phyloP scores from a whole-genome alignment of 2,888 invertebrate species.

The Drosophila falleni region DNA sequence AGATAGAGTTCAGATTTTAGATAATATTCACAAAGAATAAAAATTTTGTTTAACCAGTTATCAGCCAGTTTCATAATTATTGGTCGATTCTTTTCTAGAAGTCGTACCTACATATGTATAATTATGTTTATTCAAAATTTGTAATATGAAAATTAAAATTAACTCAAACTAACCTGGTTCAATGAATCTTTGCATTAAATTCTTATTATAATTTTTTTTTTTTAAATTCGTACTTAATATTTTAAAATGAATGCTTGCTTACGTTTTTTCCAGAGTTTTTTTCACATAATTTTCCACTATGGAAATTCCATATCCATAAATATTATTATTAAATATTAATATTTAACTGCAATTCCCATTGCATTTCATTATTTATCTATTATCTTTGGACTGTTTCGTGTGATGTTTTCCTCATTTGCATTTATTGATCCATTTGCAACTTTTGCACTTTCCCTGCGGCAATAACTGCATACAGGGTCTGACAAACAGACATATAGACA shows the following conservation, averaged over 20 bases:
- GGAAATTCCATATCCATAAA: no score
- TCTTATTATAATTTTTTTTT: no score
- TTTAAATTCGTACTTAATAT: no score
- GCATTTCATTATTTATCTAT: conserved; percentile 40
- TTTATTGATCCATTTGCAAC: conserved; percentile 62
- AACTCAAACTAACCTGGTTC: no score
- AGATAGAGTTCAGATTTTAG: neutral
- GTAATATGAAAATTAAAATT: no score
- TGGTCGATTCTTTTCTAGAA: no score
- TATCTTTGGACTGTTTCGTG: conserved; percentile 5
- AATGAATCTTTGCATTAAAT: no score
- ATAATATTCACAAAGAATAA: no score
- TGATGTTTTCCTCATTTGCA: conserved; percentile 55
- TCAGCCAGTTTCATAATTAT: no score
- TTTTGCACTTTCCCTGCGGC: conserved; percentile 40
- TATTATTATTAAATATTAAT: neutral
- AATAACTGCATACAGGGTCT: conserved; percentile 38
- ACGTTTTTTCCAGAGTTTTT: neutral
- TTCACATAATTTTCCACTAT: neutral
- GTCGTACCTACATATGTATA: no score
- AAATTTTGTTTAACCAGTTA: no score
- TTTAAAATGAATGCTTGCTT: neutral
- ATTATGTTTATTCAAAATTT: neutral
- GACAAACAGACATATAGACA: neutral
- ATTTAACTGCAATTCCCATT: conserved; percentile 15